phyloP scores from a whole-genome alignment of 2,888 invertebrate genomes.

The Eilema sororculum region DNA sequence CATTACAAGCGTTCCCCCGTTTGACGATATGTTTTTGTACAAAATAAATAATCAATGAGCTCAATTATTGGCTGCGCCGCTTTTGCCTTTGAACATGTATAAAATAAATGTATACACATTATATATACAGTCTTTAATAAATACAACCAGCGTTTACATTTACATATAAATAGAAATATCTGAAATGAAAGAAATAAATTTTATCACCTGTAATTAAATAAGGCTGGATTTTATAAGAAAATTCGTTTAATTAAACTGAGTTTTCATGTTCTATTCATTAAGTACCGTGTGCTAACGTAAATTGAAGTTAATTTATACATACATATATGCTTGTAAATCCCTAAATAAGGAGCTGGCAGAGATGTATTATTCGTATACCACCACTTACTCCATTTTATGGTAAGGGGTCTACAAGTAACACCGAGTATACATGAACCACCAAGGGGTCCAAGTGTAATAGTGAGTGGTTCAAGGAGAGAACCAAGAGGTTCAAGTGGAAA shows the following conservation, averaged over 20 bases:
- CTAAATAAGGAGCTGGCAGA: no score
- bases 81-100: neutral
- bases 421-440: no score
- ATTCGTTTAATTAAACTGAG: neutral
- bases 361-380: no score
- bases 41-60: slow-evolving; percentile 1
- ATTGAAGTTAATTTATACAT: no score
- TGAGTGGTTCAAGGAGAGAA: no score
- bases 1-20: neutral
- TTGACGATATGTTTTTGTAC: neutral
- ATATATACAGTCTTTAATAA: neutral
- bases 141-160: neutral
- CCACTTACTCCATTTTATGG: no score
- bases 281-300: no score
- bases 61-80: neutral
- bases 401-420: no score
- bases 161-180: neutral
- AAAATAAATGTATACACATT: neutral
- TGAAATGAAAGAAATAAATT: neutral
- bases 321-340: no score
- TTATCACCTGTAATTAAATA: neutral
- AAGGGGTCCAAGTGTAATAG: no score
- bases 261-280: neutral
- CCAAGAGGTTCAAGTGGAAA: no score
- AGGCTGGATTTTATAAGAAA: neutral